Evolutionary conservation across 1,140 invertebrate species (phyloP).

Genomic region (Drosophila sechellia): DNA sequence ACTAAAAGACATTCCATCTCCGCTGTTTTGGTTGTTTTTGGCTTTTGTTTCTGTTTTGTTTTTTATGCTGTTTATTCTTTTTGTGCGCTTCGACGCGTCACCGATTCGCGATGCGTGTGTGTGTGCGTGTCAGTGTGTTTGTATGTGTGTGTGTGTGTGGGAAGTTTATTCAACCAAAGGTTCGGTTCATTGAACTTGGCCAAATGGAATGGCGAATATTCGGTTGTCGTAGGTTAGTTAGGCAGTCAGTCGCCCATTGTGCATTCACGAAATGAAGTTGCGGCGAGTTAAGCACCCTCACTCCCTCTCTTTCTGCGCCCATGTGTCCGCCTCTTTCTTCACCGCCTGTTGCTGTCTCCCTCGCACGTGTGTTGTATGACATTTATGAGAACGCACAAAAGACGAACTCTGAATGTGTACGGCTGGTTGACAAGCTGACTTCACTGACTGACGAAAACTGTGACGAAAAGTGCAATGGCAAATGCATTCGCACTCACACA

Average conservation of each 20-base stretch:
- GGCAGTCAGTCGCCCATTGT: constrained; percentile 60
- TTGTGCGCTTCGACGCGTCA: constrained; percentile 69
- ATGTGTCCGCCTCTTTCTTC: constrained; percentile 14
- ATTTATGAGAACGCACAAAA: constrained; percentile 64
- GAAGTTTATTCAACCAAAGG: constrained; percentile 83
- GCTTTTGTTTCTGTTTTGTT: constrained; percentile 55
- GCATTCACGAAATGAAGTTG: constrained; percentile 78
- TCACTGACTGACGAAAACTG: constrained; percentile 57
- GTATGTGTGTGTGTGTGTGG: constrained; percentile 21
- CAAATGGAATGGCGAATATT: constrained; percentile 82
- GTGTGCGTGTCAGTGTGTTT: constrained; percentile 34
- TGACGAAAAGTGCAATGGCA: constrained; percentile 76
- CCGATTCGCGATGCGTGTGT: constrained; percentile 45
- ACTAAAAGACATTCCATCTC: constrained; percentile 63
- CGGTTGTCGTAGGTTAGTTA: constrained; percentile 81
- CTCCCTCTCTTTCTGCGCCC: constrained; percentile 4
- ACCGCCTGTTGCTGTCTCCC: not conserved
- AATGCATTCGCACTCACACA: constrained; percentile 55
- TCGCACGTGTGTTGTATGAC: constrained; percentile 5
- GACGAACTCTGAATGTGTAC: constrained; percentile 52
- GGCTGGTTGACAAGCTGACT: constrained; percentile 54
- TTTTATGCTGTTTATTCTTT: constrained; percentile 48
- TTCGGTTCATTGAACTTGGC: constrained; percentile 80
- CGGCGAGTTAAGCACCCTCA: constrained; percentile 70
- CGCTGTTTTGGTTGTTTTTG: constrained; percentile 56